phyloP scores from a whole-genome alignment of 2,888 invertebrate species.

The Melipona beecheii region DNA sequence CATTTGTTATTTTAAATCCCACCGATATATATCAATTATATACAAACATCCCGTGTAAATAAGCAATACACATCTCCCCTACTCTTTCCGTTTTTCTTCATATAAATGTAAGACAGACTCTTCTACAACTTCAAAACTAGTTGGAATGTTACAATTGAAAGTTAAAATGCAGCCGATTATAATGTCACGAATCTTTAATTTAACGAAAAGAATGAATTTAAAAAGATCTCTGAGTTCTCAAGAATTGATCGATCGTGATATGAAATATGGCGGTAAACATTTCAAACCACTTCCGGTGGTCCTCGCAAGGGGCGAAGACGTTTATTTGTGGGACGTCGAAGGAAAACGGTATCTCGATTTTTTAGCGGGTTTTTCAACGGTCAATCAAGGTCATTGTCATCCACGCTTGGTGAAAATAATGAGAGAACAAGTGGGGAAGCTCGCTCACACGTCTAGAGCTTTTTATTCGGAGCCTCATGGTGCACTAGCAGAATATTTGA shows the following conservation, averaged over 20 bases:
- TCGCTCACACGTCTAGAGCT: slow-evolving; percentile 91
- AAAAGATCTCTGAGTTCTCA: slow-evolving; percentile 71
- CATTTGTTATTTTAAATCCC: slow-evolving; percentile 64
- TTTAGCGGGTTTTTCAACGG: slow-evolving; percentile 92
- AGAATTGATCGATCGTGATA: slow-evolving; percentile 86
- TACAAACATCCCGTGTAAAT: slow-evolving; percentile 52
- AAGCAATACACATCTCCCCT: slow-evolving; percentile 41
- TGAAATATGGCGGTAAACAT: slow-evolving; percentile 89
- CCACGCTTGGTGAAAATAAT: slow-evolving; percentile 88
- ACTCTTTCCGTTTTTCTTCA: slow-evolving; percentile 19
- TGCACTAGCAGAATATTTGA: slow-evolving; percentile 90
- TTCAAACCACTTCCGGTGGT: slow-evolving; percentile 91
- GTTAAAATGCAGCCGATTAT: slow-evolving; percentile 65
- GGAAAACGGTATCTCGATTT: slow-evolving; percentile 92
- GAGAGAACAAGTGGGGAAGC: slow-evolving; percentile 85
- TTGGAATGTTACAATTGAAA: neutral
- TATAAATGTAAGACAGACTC: slow-evolving; percentile 64
- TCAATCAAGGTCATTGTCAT: slow-evolving; percentile 93
- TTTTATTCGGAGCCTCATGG: slow-evolving; percentile 91
- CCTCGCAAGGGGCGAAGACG: slow-evolving; percentile 88
- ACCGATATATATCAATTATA: slow-evolving; percentile 49
- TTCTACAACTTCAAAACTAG: neutral
- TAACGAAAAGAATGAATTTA: slow-evolving; percentile 35
- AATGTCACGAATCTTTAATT: slow-evolving; percentile 50
- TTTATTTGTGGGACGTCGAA: slow-evolving; percentile 92